Evolutionary conservation across 2,113 vertebrate species (phyloP).

Genomic region (Melanostigma gelatinosum): DNA sequence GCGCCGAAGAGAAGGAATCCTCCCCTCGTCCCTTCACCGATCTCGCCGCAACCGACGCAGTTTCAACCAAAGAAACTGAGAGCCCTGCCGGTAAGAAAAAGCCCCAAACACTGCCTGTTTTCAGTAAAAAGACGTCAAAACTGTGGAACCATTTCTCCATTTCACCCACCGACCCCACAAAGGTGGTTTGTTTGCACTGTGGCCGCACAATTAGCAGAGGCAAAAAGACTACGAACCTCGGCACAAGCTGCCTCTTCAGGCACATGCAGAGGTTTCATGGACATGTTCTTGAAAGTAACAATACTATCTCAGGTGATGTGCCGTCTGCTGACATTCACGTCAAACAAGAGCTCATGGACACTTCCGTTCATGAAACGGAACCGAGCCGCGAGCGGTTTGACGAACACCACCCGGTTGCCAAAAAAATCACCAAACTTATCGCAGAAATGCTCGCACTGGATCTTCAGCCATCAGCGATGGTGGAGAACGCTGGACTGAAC

Average conservation of each 20-base stretch:
- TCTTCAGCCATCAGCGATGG: conserved; percentile 95
- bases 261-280: conserved; percentile 95
- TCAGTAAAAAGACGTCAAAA: conserved; percentile 98
- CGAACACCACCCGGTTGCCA: conserved; percentile 94
- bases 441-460: conserved; percentile 99
- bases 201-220: conserved; percentile 96
- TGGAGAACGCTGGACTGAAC: conserved; percentile 93
- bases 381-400: conserved; percentile 87
- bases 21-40: conserved; percentile 82
- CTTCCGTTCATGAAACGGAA: conserved; percentile 79
- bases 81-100: conserved; percentile 81
- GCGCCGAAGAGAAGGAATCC: conserved; percentile 76
- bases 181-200: conserved; percentile 97
- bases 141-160: conserved; percentile 98
- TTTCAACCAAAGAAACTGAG: conserved; percentile 83
- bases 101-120: conserved; percentile 84
- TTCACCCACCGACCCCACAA: conserved; percentile 93
- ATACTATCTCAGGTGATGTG: conserved; percentile 84
- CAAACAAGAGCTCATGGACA: conserved; percentile 83
- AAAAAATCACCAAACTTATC: conserved; percentile 96
- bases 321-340: conserved; percentile 81
- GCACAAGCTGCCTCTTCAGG: conserved; percentile 94
- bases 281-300: conserved; percentile 89
- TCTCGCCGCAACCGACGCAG: conserved; percentile 83
- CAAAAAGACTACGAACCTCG: conserved; percentile 96